Conservation (phyloP, 2,888 invertebrate genomes). For the Abrostola tripartita region DNA sequence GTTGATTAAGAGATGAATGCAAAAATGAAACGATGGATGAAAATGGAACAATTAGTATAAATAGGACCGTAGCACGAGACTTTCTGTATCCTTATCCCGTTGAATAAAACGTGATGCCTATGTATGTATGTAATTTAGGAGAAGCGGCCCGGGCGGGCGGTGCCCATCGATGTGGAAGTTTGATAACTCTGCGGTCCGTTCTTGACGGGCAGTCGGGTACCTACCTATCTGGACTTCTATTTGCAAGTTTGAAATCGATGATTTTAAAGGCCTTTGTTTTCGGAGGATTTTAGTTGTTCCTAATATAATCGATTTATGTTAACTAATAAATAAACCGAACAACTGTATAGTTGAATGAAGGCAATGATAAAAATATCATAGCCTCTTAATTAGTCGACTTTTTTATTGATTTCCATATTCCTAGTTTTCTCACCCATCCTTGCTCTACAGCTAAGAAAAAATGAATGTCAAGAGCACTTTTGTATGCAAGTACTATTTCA, state of each 20-base stretch:
- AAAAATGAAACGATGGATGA: constrained; percentile 4
- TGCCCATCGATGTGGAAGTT: constrained; percentile 52
- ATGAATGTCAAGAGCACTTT: constrained; percentile 7
- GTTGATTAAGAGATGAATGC: constrained; percentile 41
- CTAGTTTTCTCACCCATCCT: too few species aligned
- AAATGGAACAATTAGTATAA: background rate
- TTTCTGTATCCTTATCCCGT: background rate
- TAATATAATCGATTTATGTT: constrained; percentile 5
- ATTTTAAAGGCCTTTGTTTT: constrained; percentile 16
- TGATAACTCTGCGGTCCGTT: constrained; percentile 49
- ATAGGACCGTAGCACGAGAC: background rate
- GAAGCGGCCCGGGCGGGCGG: constrained; percentile 11
- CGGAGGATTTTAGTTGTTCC: constrained; percentile 14
- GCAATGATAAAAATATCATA: background rate
- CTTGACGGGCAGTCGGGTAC: constrained; percentile 28
- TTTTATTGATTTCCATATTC: background rate
- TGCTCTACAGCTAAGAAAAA: constrained; percentile 7
- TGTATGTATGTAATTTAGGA: background rate
- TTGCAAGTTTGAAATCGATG: constrained; percentile 34
- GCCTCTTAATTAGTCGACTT: background rate
- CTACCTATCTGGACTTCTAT: constrained; percentile 34
- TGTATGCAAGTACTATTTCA: background rate
- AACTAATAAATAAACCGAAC: background rate
- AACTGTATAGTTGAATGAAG: background rate
- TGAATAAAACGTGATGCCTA: background rate